Evolutionary conservation across 1,140 invertebrate species (phyloP).

Genomic region (Papilio dardanus): DNA sequence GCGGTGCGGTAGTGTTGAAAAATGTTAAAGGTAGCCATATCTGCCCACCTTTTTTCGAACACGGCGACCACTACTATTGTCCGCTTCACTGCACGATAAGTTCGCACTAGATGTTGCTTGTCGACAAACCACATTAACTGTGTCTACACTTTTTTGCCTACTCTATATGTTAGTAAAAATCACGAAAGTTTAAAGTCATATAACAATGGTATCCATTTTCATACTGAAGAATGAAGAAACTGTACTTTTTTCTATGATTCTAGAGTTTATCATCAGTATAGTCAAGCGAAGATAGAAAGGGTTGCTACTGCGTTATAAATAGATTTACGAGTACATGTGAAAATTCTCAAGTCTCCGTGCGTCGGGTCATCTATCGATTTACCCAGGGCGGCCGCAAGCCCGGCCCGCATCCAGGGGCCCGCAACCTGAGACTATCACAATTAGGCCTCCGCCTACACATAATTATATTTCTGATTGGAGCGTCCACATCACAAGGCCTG

Average conservation of each 20-base stretch:
- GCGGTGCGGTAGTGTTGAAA: too few species aligned
- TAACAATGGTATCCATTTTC: too few species aligned
- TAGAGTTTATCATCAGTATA: background rate
- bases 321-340: constrained; percentile 31
- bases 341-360: constrained; percentile 44
- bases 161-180: too few species aligned
- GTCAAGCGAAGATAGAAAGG: background rate
- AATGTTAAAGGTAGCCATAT: too few species aligned
- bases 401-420: constrained; percentile 60
- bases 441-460: constrained; percentile 75
- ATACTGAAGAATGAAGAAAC: background rate
- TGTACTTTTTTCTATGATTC: too few species aligned
- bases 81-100: too few species aligned
- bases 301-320: background rate
- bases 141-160: too few species aligned
- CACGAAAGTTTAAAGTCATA: too few species aligned
- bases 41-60: too few species aligned
- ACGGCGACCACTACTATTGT: too few species aligned
- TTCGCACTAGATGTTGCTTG: too few species aligned
- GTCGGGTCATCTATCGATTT: constrained; percentile 75
- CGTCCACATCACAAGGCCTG: constrained; percentile 40
- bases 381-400: constrained; percentile 50
- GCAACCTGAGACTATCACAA: constrained; percentile 78
- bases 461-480: constrained; percentile 80
- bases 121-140: too few species aligned